Evolutionary conservation across 2,888 invertebrate species (phyloP), one percentile per base, ranked within the genome.

Genomic region (Leptothorax acervorum): DNA sequence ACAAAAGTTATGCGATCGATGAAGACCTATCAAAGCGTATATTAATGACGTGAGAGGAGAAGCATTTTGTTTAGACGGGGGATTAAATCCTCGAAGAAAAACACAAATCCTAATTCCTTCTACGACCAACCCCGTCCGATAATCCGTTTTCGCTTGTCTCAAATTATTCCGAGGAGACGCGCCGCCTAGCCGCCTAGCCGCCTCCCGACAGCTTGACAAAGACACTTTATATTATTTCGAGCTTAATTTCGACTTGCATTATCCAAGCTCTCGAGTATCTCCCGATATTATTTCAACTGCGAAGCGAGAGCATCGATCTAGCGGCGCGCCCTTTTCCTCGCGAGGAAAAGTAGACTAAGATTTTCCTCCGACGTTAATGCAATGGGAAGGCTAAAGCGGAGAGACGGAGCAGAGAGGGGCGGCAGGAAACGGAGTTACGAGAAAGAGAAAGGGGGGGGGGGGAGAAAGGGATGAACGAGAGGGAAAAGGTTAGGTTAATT

Each of bases 401-500:
- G 53, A n/a, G 45, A 75, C 39, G 28, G 31, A 68, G 9, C 35
- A 31, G 5, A 35, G 48, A 48, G 15, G 48, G 48, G 15, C 0
- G 63, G 23, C 9, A 35, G 60, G 12, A 79, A 79, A 60, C 68
- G 15, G 28, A 68, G 68, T 57, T 78, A 45, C 66, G 60, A 51
- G 42, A 8, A 65, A n/a, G 45, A 62, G 45, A 39, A 55, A 23
- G 39, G 9, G 39, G 45, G 42, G 9, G 63, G 15, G 51, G 23
- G 9, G 28, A n/a, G 62, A 28, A 23, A 55, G 18, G 48, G 18
- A 53, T 15, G 74, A 66, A 73, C 28, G 55, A 71, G 76, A 73
- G 76, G 55, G 65, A 70, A 84, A 65, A 65, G 83, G 68, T 83
- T 65, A 85, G 88, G 88, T 88, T 89, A 90, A 90, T 92, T 92